Evolutionary conservation across 2,888 invertebrate species (phyloP).

Genomic region (Ophion costatus): DNA sequence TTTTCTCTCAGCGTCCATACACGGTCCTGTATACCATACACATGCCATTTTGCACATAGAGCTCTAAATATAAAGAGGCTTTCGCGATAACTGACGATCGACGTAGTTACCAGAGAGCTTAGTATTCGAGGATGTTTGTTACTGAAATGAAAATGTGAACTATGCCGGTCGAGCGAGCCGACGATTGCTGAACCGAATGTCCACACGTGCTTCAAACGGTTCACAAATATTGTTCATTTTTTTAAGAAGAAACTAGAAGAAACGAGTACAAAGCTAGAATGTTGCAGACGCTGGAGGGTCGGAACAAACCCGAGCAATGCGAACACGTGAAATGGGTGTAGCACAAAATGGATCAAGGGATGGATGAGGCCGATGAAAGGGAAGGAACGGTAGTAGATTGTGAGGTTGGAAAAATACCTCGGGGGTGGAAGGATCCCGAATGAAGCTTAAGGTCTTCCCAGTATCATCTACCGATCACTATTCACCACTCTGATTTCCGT

Average conservation of each 20-base stretch:
- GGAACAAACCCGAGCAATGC: not conserved
- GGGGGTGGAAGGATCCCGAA: conserved; percentile 45
- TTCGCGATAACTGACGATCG: conserved; percentile 41
- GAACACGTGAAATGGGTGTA: not conserved
- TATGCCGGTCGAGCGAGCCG: conserved; percentile 16
- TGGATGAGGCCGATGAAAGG: conserved; percentile 32
- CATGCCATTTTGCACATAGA: conserved; percentile 36
- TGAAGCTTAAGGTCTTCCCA: conserved; percentile 32
- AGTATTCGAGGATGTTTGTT: conserved; percentile 7
- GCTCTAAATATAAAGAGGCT: conserved; percentile 58
- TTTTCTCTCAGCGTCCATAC: conserved; percentile 10
- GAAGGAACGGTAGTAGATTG: conserved; percentile 14
- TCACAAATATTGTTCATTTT: not conserved
- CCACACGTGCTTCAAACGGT: not conserved
- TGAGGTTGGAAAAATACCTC: conserved; percentile 23
- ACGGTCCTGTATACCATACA: conserved; percentile 33
- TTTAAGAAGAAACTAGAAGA: no score
- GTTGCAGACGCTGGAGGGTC: no score
- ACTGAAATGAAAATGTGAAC: conserved; percentile 8
- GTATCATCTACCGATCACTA: conserved; percentile 23
- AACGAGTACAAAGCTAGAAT: no score
- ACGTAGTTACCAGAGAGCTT: conserved; percentile 20
- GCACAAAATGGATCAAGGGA: conserved; percentile 15
- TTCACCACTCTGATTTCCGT: conserved; percentile 43
- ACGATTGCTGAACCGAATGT: not conserved